Evolutionary conservation across 2,888 invertebrate species (phyloP).

Genomic region (Lasioglossum calceatum): DNA sequence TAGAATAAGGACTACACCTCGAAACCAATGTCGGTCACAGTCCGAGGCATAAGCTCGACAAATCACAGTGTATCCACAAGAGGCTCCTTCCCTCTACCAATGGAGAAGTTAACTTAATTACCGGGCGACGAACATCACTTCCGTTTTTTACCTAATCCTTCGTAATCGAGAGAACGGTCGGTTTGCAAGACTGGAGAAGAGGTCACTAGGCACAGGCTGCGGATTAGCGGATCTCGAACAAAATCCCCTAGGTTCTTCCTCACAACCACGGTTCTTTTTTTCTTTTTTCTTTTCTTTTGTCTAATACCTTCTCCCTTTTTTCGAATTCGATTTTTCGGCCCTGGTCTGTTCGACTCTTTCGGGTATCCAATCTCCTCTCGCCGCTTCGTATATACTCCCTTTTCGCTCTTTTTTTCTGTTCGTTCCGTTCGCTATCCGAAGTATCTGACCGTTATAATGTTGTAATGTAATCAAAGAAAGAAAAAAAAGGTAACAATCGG

Average conservation of each 20-base stretch:
- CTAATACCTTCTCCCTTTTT: not conserved
- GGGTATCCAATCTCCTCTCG: not conserved
- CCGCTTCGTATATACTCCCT: constrained; percentile 1
- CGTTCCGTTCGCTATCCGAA: not conserved
- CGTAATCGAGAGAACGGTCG: not conserved
- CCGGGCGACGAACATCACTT: constrained; percentile 44
- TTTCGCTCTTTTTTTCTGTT: constrained; percentile 7
- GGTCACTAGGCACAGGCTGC: constrained; percentile 53
- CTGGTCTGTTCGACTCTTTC: not conserved
- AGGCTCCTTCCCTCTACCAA: constrained; percentile 8
- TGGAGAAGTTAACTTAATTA: not conserved
- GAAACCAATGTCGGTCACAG: constrained; percentile 45
- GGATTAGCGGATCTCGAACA: constrained; percentile 20
- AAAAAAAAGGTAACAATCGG: constrained; percentile 51
- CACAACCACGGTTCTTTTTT: constrained; percentile 47
- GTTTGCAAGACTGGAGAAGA: constrained; percentile 16
- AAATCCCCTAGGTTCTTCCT: constrained; percentile 45
- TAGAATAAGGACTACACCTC: constrained; percentile 53
- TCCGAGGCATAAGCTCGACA: constrained; percentile 23
- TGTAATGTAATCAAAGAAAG: constrained; percentile 27
- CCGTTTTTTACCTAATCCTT: constrained; percentile 41
- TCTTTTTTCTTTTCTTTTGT: not conserved
- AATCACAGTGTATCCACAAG: constrained; percentile 50
- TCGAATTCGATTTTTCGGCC: not conserved
- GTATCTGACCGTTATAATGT: constrained; percentile 19